phyloP scores from a whole-genome alignment of 2,113 vertebrate species.

The Hyperopisus bebe region DNA sequence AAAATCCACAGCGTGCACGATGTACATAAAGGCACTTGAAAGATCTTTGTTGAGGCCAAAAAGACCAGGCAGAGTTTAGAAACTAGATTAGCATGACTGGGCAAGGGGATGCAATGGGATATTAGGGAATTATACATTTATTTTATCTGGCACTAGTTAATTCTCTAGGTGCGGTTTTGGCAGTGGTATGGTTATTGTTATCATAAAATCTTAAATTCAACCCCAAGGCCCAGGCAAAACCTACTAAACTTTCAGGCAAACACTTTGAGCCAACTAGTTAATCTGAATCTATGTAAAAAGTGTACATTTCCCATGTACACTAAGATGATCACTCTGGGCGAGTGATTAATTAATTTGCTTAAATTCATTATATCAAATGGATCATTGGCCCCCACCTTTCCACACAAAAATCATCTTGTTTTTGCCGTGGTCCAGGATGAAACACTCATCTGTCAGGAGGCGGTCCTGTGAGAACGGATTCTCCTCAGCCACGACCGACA shows the following conservation, averaged over 20 bases:
- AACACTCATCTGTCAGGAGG: constrained; percentile 80
- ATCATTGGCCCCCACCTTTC: constrained; percentile 68
- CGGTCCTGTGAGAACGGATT: constrained; percentile 76
- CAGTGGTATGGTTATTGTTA: neutral
- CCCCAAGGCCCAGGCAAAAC: neutral
- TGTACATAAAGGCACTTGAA: neutral
- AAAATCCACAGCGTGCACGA: neutral
- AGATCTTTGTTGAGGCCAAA: neutral
- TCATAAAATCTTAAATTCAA: neutral
- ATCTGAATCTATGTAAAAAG: neutral
- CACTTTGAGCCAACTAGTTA: neutral
- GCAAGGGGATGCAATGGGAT: neutral
- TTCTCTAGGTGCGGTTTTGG: neutral
- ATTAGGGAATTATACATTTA: neutral
- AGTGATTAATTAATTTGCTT: neutral
- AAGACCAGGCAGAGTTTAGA: neutral
- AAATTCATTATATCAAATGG: neutral
- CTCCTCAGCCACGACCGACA: constrained; percentile 68
- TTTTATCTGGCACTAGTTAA: neutral
- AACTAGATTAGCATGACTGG: neutral
- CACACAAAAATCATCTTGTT: constrained; percentile 82
- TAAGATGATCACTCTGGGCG: neutral
- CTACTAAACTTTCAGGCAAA: neutral
- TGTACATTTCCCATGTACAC: neutral
- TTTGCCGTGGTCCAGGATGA: constrained; percentile 77